A percentile compares a stretch with the other conserved stretches of the same genome.
These are phyloP conservation scores for Leuciscus idus DNA, from an alignment of 2,113 vertebrate species.

Conservation along the genomic window DNA sequence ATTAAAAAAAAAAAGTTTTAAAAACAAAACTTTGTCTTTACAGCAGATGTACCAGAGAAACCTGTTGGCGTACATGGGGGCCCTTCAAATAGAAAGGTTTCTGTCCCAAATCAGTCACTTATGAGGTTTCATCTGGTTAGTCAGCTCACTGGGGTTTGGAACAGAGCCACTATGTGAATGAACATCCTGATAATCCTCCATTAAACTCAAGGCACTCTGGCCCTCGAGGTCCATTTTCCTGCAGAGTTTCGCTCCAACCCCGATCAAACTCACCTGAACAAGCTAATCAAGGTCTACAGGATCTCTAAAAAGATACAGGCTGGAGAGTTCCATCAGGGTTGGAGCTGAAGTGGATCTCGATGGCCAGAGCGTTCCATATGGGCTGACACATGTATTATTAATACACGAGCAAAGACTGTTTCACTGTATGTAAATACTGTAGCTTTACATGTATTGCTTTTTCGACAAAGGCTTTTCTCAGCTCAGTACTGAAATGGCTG, in stretches of 20 bases:
- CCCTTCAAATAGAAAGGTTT: no score
- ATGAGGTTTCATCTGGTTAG: neutral
- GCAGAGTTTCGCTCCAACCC: no score
- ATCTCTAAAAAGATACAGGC: no score
- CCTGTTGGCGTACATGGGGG: neutral
- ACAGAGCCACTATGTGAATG: neutral
- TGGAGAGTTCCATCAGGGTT: no score
- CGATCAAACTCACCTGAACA: no score
- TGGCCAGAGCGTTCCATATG: slow-evolving; percentile 26
- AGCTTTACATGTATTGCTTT: slow-evolving; percentile 46
- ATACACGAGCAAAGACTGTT: slow-evolving; percentile 16
- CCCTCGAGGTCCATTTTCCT: no score
- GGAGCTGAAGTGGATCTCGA: no score
- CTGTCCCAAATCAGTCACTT: neutral
- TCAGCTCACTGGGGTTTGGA: neutral
- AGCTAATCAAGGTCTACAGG: no score
- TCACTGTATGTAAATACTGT: slow-evolving; percentile 31
- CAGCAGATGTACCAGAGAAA: neutral
- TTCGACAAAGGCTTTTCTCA: slow-evolving; percentile 64
- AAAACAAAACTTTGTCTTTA: neutral
- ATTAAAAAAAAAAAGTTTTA: neutral
- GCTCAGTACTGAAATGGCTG: slow-evolving; percentile 53
- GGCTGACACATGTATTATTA: slow-evolving; percentile 31
- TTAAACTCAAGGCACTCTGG: neutral
- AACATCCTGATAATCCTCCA: slow-evolving; percentile 6